These are phyloP conservation scores for Cybosia mesomella DNA, from an alignment of 2,888 invertebrate species.

Conservation along the genomic window DNA sequence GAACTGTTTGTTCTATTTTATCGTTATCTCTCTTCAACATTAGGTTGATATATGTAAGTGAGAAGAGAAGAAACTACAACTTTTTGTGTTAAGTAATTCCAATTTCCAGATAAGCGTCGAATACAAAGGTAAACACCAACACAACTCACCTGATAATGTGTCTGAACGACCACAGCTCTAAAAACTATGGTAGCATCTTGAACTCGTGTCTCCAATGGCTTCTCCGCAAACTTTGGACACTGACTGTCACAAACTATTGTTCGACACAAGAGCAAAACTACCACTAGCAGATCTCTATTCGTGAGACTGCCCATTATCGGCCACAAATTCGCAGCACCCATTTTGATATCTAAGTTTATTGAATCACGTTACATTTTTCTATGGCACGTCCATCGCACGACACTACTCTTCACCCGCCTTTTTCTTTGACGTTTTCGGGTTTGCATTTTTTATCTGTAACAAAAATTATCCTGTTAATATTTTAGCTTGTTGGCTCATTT, in stretches of 20 bases:
- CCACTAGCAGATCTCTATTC: constrained; percentile 73
- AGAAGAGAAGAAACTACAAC: neutral
- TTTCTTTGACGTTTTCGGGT: constrained; percentile 77
- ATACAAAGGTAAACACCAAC: neutral
- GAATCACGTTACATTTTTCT: constrained; percentile 70
- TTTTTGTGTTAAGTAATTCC: neutral
- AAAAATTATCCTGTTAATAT: constrained; percentile 51
- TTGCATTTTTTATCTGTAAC: constrained; percentile 82
- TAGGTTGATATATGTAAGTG: neutral
- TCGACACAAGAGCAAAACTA: constrained; percentile 77
- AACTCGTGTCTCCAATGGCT: constrained; percentile 83
- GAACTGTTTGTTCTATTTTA: no score
- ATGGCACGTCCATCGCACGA: constrained; percentile 69
- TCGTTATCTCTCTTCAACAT: constrained; percentile 1
- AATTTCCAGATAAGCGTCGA: neutral
- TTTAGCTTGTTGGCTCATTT: constrained; percentile 30
- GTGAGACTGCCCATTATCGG: constrained; percentile 66
- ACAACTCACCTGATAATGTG: constrained; percentile 76
- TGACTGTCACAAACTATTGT: constrained; percentile 84
- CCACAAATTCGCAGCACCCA: constrained; percentile 61
- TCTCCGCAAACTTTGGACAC: constrained; percentile 84
- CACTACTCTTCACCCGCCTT: constrained; percentile 70
- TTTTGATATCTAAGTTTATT: constrained; percentile 60
- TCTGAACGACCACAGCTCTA: constrained; percentile 81
- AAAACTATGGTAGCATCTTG: constrained; percentile 86